Evolutionary conservation across 2,888 invertebrate species (phyloP), one percentile per base, ranked within the genome.

Genomic region (Limnephilus marmoratus): DNA sequence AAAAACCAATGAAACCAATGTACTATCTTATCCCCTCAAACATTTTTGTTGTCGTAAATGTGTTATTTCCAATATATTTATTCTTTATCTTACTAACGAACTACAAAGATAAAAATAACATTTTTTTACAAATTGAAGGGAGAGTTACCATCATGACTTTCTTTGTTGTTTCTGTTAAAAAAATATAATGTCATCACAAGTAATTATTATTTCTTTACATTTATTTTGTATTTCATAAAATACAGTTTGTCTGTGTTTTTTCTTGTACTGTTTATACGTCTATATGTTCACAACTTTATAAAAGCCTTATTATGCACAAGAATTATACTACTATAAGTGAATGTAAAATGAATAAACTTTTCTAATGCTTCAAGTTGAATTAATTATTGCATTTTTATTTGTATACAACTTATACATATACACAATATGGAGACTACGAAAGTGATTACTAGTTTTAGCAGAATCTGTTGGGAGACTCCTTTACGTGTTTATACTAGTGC

Each of bases 211-310:
- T 68, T 24, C 9, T 68, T n/a, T 68, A 68, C 0, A 7, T 0
- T 7, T 24, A 24, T 9, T 68, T 68, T 68, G 18, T 24, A n/a
- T 24, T 68, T 68, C 68, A n/a, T 68, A n/a, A 68, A n/a, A 68
- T 68, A 68, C 24, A 9, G 24, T 68, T 68, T 68, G 24, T 68
- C 24, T 68, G 45, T n/a, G 24, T 68, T 68, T 68, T 68, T 68
- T 68, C 68, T 24, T 68, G 24, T 68, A 68, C 68, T n/a, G 24
- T 68, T 68, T 68, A 68, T 68, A 68, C 68, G 7, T 68, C 68
- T 68, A 68, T 68, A 68, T 68, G 68, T 68, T 68, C 68, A 68
- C 68, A 68, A 68, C 68, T 68, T 68, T 68, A n/a, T 68, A n/a
- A 24, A 24, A 24, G 68, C 68, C 68, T 68, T 68, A 68, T 68